Evolutionary conservation across 2,888 invertebrate genomes (phyloP), one percentile per base, ranked within the genome.

Genomic region (Atethmia centrago): DNA sequence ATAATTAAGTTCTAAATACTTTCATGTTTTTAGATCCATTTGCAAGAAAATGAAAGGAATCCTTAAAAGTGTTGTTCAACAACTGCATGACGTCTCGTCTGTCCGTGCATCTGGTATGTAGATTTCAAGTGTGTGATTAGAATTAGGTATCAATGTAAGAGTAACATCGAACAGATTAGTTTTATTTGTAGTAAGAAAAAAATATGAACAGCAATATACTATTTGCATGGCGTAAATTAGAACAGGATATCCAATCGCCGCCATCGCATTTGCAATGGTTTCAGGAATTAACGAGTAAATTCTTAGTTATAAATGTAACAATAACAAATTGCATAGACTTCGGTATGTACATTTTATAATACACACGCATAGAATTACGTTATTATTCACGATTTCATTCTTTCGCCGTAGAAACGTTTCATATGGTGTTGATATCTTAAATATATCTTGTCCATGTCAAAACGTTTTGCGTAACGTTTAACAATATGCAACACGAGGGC

Each of bases 401-500:
- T 19, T 31, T 61, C 14, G 7, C 28, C 21, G 25, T 16, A 45
- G 64, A 49, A 55, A 31, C 16, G 12, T 42, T 19, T 28, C 45
- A 10, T n/a, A 16, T 47, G 28, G 14, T 16, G 28, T 58, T 56
- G 69, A 64, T 51, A 72, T 71, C 21, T 77, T 28, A 66, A 71
- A 28, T 55, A 64, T 31, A 49, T 55, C 28, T 66, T 45, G 40
- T 47, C 8, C 53, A 40, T 76, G 69, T 75, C 70, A 69, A 58
- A 40, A 66, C 51, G 36, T 80, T 85, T 84, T 82, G 59, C 84
- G 78, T 74, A 84, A 77, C 66, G 47, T 56, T 63, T 69, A 65
- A 80, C 85, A 88, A 85, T 83, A 86, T 86, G 87, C 85, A 86
- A 84, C 75, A 79, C 78, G 70, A 78, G 81, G 80, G 83, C 82